Evolutionary conservation across 2,888 invertebrate species (phyloP), one percentile per base, ranked within the genome.

Genomic region (Theodoxus fluviatilis): DNA sequence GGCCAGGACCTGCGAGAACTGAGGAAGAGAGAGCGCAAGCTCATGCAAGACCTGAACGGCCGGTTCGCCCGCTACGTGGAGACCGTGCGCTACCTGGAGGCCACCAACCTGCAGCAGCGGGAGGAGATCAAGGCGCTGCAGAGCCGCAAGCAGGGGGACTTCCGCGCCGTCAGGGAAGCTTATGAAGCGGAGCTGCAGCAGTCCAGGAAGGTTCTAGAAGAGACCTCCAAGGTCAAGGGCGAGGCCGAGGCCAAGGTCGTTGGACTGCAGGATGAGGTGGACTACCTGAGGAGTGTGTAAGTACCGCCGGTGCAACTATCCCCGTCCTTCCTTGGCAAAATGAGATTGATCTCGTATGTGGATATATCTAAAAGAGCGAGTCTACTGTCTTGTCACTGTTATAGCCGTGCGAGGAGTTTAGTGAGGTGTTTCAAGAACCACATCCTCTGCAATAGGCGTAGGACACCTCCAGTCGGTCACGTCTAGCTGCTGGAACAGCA

Each of bases 31-130:
- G 89, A 89, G 78, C 89, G 89, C 84, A 86, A 85, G 74, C 88
- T 89, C 74, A 84, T 89, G 84, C 85, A 85, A 74, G 88, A 88
- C 68, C 78, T 90, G 74, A 89, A 89, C 82, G 88, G 88, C 76
- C 83, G 88, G 40, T 85, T 89, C 68, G 89, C 89, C 70, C 81
- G 78, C 77, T 89, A 89, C 82, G 88, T 89, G 76, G 89, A 89
- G 83, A 88, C 88, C 78, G 81, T 80, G 6, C 79, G 85, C 65
- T 87, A 84, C 74, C 75, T 87, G 70, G 87, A 87, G 75, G 86
- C 84, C 37, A 83, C 84, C 74, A 84, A 83, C 77, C 81, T 81
- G 71, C 80, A 81, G 38, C 75, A 86, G 57, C 78, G 79, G 22
- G 80, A 79, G 52, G 85, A 86, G 74, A 71, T 84, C 69, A 84